A percentile compares a stretch with the other conserved stretches of the same genome.
phyloP scores from a whole-genome alignment of 53 echinoderm and acorn worm genomes.

The Temnopleurus reevesii region DNA sequence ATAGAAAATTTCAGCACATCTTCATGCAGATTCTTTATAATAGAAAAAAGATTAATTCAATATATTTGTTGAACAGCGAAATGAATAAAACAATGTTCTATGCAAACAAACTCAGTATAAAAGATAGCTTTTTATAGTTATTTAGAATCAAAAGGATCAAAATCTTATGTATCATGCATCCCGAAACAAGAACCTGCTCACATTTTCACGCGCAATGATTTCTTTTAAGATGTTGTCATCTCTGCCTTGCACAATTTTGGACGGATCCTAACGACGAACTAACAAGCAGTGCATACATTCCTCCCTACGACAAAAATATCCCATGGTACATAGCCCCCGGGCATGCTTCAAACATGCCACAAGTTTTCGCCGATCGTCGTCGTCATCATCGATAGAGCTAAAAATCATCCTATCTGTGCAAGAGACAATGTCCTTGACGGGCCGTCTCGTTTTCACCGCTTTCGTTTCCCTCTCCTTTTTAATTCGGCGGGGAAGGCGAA shows the following conservation, averaged over 20 bases:
- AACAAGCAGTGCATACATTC: slow-evolving; percentile 19
- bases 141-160: too few species aligned
- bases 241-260: background rate
- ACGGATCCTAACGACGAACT: slow-evolving; percentile 30
- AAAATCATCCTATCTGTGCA: slow-evolving; percentile 23
- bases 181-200: background rate
- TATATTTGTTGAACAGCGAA: too few species aligned
- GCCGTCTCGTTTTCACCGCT: slow-evolving; percentile 30
- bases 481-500: background rate
- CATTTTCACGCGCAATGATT: background rate
- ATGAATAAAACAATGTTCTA: too few species aligned
- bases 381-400: background rate
- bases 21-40: too few species aligned
- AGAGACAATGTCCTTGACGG: slow-evolving; percentile 11
- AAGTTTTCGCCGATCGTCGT: slow-evolving; percentile 19
- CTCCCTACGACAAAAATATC: slow-evolving; percentile 8
- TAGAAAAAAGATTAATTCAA: too few species aligned
- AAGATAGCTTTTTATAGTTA: too few species aligned
- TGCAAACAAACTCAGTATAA: too few species aligned
- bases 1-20: too few species aligned
- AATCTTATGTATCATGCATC: background rate
- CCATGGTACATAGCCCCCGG: background rate
- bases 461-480: background rate
- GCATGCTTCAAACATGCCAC: slow-evolving; percentile 30
- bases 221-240: slow-evolving; percentile 4